A percentile compares a stretch with the other conserved stretches of the same genome.
Conservation (phyloP, 2,888 invertebrate genomes). For the Drosophila helvetica region DNA sequence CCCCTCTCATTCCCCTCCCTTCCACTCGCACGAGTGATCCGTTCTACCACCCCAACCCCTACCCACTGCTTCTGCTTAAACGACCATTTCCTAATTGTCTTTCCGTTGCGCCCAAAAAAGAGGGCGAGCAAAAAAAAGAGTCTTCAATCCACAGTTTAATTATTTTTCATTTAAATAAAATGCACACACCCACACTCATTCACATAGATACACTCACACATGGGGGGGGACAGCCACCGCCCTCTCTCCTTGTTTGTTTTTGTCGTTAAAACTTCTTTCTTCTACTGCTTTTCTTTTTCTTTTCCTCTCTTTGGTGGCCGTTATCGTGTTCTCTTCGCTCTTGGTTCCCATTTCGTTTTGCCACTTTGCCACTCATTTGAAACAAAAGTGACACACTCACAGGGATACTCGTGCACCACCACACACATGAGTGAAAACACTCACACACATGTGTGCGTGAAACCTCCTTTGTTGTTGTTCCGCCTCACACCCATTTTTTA, state of each 20-base stretch:
- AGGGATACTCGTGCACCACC: too few species aligned
- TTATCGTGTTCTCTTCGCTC: slow-evolving; percentile 51
- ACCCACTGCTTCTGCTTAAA: slow-evolving; percentile 29
- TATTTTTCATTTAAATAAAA: slow-evolving; percentile 77
- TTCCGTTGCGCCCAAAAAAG: slow-evolving; percentile 50
- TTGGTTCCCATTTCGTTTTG: slow-evolving; percentile 41
- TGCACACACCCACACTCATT: slow-evolving; percentile 36
- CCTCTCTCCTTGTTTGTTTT: slow-evolving; percentile 52
- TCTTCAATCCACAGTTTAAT: slow-evolving; percentile 76
- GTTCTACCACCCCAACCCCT: background rate
- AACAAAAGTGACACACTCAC: slow-evolving; percentile 51
- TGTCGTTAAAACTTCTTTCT: slow-evolving; percentile 65
- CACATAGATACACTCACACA: slow-evolving; percentile 2
- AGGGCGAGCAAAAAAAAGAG: slow-evolving; percentile 8
- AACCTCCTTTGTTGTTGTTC: slow-evolving; percentile 36
- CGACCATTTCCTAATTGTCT: slow-evolving; percentile 76
- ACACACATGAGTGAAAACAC: slow-evolving; percentile 12
- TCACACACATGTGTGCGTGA: slow-evolving; percentile 28
- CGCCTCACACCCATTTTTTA: slow-evolving; percentile 26
- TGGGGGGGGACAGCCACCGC: background rate
- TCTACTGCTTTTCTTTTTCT: slow-evolving; percentile 18
- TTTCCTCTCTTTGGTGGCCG: slow-evolving; percentile 44
- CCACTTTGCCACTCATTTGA: slow-evolving; percentile 55
- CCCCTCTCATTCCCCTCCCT: background rate
- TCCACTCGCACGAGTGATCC: too few species aligned